Percentiles rank a stretch among this genome's conserved stretches.
Evolutionary conservation across 2,113 vertebrate species (phyloP).

Genomic region (Scopus umbretta): DNA sequence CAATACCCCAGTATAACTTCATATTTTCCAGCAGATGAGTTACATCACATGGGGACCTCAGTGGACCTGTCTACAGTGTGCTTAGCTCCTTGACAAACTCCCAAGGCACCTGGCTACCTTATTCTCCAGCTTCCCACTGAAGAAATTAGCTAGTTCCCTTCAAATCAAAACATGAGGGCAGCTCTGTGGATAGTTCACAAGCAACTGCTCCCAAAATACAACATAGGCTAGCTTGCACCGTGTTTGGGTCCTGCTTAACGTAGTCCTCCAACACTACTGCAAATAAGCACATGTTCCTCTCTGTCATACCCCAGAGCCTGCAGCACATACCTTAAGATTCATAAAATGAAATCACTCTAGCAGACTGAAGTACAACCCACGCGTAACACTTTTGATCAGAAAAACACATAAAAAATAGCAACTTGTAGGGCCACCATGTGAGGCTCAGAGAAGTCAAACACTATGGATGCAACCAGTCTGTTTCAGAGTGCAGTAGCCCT

Average conservation of each 20-base stretch:
- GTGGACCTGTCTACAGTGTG: neutral
- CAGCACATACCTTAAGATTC: neutral
- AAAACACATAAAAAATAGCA: neutral
- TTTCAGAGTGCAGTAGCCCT: neutral
- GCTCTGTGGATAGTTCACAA: neutral
- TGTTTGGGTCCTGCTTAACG: neutral
- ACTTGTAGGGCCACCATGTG: neutral
- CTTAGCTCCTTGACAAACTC: neutral
- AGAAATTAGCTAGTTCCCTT: neutral
- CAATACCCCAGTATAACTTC: neutral
- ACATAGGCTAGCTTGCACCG: fast-evolving
- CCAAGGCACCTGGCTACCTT: neutral
- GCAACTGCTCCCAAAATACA: neutral
- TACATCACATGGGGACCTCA: neutral
- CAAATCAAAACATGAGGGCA: neutral
- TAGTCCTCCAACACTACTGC: neutral
- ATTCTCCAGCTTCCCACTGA: neutral
- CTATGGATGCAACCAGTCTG: fast-evolving
- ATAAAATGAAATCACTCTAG: neutral
- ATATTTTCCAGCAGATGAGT: neutral
- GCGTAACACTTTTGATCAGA: neutral
- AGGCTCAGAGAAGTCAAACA: neutral
- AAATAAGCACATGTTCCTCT: neutral
- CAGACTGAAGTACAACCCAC: neutral
- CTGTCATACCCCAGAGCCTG: neutral